Base-by-base conservation (phyloP, 1,140 invertebrate species). In the Lysiphlebus fabarum region DNA sequence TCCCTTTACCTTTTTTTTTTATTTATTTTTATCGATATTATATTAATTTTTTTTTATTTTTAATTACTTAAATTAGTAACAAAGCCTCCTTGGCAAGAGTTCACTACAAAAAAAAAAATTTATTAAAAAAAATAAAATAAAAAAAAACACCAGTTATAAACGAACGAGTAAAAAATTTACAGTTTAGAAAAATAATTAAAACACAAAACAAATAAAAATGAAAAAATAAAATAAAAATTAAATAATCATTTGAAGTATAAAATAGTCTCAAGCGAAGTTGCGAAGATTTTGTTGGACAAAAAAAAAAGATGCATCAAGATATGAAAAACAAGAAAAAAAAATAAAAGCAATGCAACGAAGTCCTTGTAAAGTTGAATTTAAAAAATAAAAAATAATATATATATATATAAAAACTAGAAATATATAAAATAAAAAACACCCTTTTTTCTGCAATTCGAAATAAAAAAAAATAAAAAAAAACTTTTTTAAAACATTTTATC, bases 391-490 rank as follows among this genome's bases (percentile, higher is more conserved):
- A 61, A 43, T 45, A 59, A 65, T 56, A 59, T 50, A 51, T 55
- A 56, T 45, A 59, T 64, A 57, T 64, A 63, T 58, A 64, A 63
- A 67, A 57, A 64, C n/a, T n/a, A 64, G 57, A 59, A 70, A 69
- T 41, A 56, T 53, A 6, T 47, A 11, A 42, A 38, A 37, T 10
- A 7, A 53, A 55, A 11, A 62, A 54, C 56, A 62, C 58, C 58
- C 66, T 26, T 26, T 26, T 70, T 66, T 62, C 62, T 67, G 62
- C 68, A 70, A 61, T 68, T 65, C 64, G 17, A 26, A 26, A 26
- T 1, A 26, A 57, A 58, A 43, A 62, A 62, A 69, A 65, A 62
- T n/a, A n/a, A 69, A 66, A 65, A 64, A 65, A 70, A 72, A 63
- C 62, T 65, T 66, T 64, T 51, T 42, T 51, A 63, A 70, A 68